Base-by-base conservation (phyloP, 2,797 vertebrate species). In the Cuniculus paca region DNA sequence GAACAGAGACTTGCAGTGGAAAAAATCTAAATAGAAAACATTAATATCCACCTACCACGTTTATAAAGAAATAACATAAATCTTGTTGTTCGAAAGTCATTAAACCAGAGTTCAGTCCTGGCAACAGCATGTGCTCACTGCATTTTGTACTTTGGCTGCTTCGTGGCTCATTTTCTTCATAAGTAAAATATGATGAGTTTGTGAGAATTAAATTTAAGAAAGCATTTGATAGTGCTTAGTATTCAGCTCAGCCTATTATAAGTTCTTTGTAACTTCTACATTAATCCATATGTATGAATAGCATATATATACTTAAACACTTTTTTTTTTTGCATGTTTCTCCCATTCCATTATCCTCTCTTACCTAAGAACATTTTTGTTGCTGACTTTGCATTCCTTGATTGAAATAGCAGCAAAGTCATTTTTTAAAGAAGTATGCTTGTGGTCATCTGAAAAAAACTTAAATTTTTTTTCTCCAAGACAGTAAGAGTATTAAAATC, bases 401-500 rank as follows among this genome's bases (percentile, higher is more conserved):
- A 90, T 28, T 88, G 82, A 82, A 88, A 95, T 2, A 68, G 12
- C 52, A 84, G 72, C 6, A 60, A 81, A 90, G 26, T 0, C 11
- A 90, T 83, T 92, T 88, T 77, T 52, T 11, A 11, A 60, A 68
- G 63, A 94, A 79, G 77, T 28, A 74, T 65, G 83, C 31, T 74
- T 86, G 80, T 87, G 22, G 28, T 90, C 54, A 88, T 79, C 61
- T 72, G 26, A 75, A 96, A 96, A 91, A 88, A 96, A 95, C 45
- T 61, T 82, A 17, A 91, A 82, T 86, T 92, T 88, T 92, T 88
- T 31, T 92, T 92, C 39, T 91, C 85, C 10, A 42, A 86, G 54
- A 91, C 45, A 79, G 28, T 50, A 88, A 70, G 39, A 75, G 88
- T 54, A 95, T 78, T 96, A 93, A 96, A 96, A 89, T 87, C 84